Base-by-base conservation (phyloP, 2,113 vertebrate species). In the Dascyllus trimaculatus region DNA sequence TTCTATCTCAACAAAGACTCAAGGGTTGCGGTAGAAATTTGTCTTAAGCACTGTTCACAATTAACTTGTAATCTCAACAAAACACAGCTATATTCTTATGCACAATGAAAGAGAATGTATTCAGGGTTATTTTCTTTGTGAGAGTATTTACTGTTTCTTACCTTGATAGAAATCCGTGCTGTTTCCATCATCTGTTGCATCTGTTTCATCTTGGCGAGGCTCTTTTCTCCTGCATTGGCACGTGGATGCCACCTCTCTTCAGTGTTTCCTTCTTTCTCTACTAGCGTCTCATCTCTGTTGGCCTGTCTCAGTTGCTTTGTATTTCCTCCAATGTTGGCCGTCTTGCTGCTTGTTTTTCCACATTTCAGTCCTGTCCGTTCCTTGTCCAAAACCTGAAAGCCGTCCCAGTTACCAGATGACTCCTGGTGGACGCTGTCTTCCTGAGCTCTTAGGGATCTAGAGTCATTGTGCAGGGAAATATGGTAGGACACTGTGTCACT, bases 141-240 rank as follows among this genome's bases (percentile, higher is more conserved):
- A 21, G 19, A 51, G 17, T 51, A 51, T 51, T 21, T 21, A 5
- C 9, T 15, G 3, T 2, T 11, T 29, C 67, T 63, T 52, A 92
- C 92, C 87, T 90, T 92, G 32, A 92, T 17, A 19, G 91, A 89
- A 52, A 80, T 83, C 51, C 83, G 72, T 0, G 77, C 7, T 3
- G 65, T 60, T 11, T 79, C 56, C 13, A 68, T 61, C 29, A 51
- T 46, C 54, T 78, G 35, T 70, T 82, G 71, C 59, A 76, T 57
- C 46, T 52, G n/a, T 45, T 66, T 80, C 84, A 80, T 68, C 53
- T 38, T 82, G 10, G 24, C 14, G 32, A 85, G 15, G 35, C 14
- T 82, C 63, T 90, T 89, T 22, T 17, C 73, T 7, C 49, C 70
- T 1, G 4, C 1, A 8, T 5, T 48, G 10, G 24, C 19, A 13